These are phyloP conservation scores for Hirtodrosophila trivittata DNA, from an alignment of 2,888 invertebrate genomes.

Conservation along the genomic window DNA sequence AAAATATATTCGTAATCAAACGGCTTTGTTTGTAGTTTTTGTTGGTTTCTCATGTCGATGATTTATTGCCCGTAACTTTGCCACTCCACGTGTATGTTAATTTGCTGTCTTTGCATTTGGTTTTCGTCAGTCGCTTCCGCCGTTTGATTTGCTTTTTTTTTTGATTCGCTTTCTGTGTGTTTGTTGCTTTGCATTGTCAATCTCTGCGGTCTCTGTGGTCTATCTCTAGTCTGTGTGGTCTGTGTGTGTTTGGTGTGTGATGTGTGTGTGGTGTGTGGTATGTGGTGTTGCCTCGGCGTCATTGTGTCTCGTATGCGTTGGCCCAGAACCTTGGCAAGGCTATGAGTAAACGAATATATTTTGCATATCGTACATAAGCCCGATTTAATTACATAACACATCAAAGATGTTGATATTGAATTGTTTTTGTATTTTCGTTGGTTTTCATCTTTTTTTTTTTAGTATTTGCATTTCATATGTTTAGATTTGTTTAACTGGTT, in stretches of 20 bases:
- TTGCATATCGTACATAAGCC: constrained; percentile 33
- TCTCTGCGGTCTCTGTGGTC: not conserved
- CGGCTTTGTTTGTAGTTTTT: constrained; percentile 5
- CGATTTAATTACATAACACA: constrained; percentile 38
- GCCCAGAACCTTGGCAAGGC: constrained; percentile 50
- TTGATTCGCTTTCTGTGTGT: constrained; percentile 3
- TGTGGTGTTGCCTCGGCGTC: constrained; percentile 47
- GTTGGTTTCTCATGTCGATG: constrained; percentile 7
- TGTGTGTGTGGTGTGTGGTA: constrained; percentile 3
- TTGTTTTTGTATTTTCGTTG: constrained; percentile 5
- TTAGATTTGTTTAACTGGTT: constrained; percentile 22
- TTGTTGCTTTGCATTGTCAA: constrained; percentile 18
- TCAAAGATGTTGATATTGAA: constrained; percentile 1
- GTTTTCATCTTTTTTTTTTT: constrained; percentile 21
- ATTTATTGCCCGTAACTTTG: constrained; percentile 18
- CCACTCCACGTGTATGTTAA: constrained; percentile 31
- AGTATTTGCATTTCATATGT: constrained; percentile 19
- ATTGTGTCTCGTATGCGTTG: constrained; percentile 53
- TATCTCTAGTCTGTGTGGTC: not conserved
- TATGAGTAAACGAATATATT: constrained; percentile 14
- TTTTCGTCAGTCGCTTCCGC: constrained; percentile 36
- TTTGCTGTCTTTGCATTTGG: constrained; percentile 18
- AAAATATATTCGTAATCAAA: not conserved
- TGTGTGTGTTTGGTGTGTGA: constrained; percentile 16
- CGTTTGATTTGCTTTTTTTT: constrained; percentile 30